Base-by-base conservation (phyloP, 2,113 vertebrate species). In the Ptyas mucosa region DNA sequence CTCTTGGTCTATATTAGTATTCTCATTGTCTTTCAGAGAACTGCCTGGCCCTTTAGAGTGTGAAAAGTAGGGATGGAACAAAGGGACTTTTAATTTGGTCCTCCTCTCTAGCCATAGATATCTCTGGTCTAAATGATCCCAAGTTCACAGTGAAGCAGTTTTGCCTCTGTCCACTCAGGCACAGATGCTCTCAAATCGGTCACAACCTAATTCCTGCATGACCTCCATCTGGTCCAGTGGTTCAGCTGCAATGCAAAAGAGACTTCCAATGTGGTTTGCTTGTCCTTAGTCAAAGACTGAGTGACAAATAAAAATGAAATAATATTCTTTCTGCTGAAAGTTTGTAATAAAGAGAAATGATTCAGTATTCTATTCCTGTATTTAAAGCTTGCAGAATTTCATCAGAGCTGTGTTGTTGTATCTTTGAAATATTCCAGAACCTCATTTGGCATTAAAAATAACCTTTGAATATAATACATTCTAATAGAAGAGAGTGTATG, bases 391-490 rank as follows among this genome's bases (percentile, higher is more conserved):
- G 23, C 53, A 52, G 26, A 95, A 94, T 51, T 90, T 61, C 93
- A 91, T 29, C 52, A 93, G 57, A 88, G 94, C 93, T 90, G 95
- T 46, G 43, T 46, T 88, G 89, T 89, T 95, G 94, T 90, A 96
- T 87, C 92, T 95, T 61, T 64, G 91, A 95, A 92, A 64, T 92
- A 95, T 61, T 94, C 91, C 64, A 51, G 92, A 97, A 85, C 96
- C 91, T 89, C 11, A 0, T 94, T 95, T 92, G 55, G 53, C 81
- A 55, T 94, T 87, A 14, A 58, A 55, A 61, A 61, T 64, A 64
- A 26, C 5, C 7, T 52, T 95, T 95, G 94, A 75, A 91, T 8
- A 34, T 18, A 5, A 75, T 34, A 75, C 15, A 34, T 75, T 39
- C n/a, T 18, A 75, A 34, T 20, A 34, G n/a, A n/a, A 46, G 43